phyloP scores from a whole-genome alignment of 2,113 vertebrate species.

The Pungitius pungitius region DNA sequence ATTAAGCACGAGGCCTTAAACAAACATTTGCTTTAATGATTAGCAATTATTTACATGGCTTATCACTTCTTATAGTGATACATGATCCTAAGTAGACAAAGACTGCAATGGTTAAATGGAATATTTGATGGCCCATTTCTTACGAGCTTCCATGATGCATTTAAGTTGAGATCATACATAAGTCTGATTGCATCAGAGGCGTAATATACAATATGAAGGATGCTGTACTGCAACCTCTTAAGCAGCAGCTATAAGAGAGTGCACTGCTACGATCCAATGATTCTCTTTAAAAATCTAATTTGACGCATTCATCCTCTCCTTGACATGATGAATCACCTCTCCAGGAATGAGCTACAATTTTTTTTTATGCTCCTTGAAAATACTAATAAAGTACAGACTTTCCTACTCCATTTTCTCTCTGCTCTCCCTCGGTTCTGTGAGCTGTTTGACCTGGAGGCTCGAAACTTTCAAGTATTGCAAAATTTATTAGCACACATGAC shows the following conservation, averaged over 20 bases:
- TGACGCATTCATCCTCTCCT: conserved; percentile 26
- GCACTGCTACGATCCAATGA: conserved; percentile 4
- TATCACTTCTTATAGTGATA: neutral
- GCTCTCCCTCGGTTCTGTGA: conserved; percentile 26
- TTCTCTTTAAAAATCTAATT: conserved; percentile 1
- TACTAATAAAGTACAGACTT: conserved; percentile 32
- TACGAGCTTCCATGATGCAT: neutral
- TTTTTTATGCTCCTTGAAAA: conserved; percentile 37
- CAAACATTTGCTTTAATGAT: neutral
- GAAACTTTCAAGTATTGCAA: conserved; percentile 50
- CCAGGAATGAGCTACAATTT: conserved; percentile 31
- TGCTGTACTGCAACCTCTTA: neutral
- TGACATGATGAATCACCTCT: conserved; percentile 55
- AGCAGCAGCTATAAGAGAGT: neutral
- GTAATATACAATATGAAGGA: neutral
- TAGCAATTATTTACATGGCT: neutral
- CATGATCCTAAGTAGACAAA: neutral
- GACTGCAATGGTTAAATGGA: neutral
- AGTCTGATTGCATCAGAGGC: neutral
- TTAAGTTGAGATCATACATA: neutral
- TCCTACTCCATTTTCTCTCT: conserved; percentile 40
- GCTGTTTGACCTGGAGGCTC: conserved; percentile 41
- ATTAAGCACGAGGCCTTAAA: neutral
- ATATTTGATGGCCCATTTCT: neutral
- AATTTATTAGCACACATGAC: conserved; percentile 57